Evolutionary conservation across 2,888 invertebrate species (phyloP).

Genomic region (Drosophila setosimentum): DNA sequence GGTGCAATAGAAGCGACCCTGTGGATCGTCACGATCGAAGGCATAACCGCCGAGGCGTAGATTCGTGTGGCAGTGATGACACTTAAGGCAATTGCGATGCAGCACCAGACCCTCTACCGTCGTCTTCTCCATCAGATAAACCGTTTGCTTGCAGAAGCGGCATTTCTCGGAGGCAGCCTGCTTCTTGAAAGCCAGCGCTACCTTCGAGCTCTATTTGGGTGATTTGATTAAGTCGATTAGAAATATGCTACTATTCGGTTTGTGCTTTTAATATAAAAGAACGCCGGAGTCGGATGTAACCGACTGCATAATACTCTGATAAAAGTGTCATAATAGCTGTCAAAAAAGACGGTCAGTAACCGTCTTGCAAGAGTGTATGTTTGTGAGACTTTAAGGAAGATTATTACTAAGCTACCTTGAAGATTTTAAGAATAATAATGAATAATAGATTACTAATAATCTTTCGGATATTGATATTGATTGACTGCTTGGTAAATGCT

Average conservation of each 20-base stretch:
- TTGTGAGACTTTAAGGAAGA: not conserved
- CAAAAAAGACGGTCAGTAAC: not conserved
- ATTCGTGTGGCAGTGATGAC: conserved; percentile 95
- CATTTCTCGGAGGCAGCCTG: conserved; percentile 91
- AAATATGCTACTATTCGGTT: not conserved
- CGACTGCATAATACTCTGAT: conserved; percentile 1
- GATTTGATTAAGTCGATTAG: conserved; percentile 14
- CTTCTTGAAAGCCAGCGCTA: conserved; percentile 87
- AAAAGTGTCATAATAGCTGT: not conserved
- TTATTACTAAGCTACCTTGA: too few species aligned
- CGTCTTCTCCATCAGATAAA: conserved; percentile 97
- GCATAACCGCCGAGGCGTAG: conserved; percentile 92
- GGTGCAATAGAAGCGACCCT: conserved; percentile 90
- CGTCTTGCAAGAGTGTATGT: too few species aligned
- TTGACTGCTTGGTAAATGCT: not conserved
- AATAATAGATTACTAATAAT: not conserved
- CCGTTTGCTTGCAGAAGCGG: conserved; percentile 95
- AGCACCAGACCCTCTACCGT: conserved; percentile 95
- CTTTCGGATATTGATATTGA: not conserved
- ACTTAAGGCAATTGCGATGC: conserved; percentile 97
- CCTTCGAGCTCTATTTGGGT: conserved; percentile 87
- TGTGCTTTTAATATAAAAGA: conserved; percentile 6
- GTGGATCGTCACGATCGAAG: conserved; percentile 89
- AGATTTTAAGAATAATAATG: not conserved
- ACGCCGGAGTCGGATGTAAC: not conserved